Base-by-base conservation (phyloP, 2,797 vertebrate species). In the Arnoldichthys spilopterus region DNA sequence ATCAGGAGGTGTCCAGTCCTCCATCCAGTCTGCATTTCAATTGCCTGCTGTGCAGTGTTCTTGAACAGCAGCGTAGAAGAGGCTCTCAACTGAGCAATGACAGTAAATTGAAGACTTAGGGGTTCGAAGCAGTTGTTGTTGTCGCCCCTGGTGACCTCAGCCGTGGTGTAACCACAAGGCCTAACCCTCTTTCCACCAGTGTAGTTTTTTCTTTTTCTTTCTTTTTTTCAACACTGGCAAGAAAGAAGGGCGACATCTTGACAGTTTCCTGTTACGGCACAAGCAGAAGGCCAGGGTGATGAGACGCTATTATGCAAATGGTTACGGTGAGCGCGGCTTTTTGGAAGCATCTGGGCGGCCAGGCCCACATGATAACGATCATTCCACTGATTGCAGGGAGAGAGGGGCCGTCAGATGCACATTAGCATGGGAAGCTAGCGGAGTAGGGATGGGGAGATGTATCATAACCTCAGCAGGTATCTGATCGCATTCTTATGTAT, bases 301-400 rank as follows among this genome's bases (percentile, higher is more conserved):
- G 95, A 96, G 94, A 94, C 93, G 94, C 97, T 97, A 97, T 98
- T 97, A 98, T 97, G 97, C 93, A 98, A 97, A 98, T 97, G 80
- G 89, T 87, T 92, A 30, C 45, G 51, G 40, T 13, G 26, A 79
- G 73, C 40, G 6, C 58, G 15, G 47, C 61, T 76, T 68, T 76
- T 68, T 70, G 72, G 77, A 66, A 70, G 73, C 71, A 24, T 71
- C 68, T 43, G 3, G 18, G 49, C 34, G 69, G 73, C 59, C 30
- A n/a, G 56, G 67, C 30, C 72, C 76, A 72, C 62, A 75, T 91
- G 95, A 96, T 95, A 94, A 95, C 92, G 94, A 96, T 98, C 95
- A 97, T 96, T 96, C 95, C 92, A 92, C 92, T 97, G 96, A 97
- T 98, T 98, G 94, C 94, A 91, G 95, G 80, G 84, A 94, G 92